These are phyloP conservation scores for Brachionus koreanus DNA, from an alignment of 1,140 invertebrate genomes.

Conservation along the genomic window DNA sequence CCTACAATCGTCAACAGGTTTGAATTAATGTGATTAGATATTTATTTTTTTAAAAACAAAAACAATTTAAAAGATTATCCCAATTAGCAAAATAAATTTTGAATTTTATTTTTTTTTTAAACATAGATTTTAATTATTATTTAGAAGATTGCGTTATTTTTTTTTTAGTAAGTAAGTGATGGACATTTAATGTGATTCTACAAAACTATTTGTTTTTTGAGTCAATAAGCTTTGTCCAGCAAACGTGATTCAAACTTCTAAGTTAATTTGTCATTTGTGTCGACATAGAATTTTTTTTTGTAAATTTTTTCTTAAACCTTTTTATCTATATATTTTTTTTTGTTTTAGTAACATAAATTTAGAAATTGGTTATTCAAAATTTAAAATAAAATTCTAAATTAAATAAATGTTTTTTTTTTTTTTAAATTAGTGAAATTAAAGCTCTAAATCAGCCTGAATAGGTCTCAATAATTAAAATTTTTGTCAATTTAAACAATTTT, in stretches of 20 bases:
- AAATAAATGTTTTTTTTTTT: too few species aligned
- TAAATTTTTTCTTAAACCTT: background rate
- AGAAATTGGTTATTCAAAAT: background rate
- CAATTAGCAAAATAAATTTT: background rate
- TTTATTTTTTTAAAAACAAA: background rate
- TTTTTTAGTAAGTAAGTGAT: background rate
- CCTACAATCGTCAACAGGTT: background rate
- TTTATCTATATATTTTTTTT: background rate
- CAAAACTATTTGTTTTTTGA: background rate
- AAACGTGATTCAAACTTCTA: background rate
- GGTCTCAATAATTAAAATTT: too few species aligned
- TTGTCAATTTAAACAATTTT: too few species aligned
- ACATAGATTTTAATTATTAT: background rate
- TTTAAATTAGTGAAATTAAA: too few species aligned
- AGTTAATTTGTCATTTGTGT: background rate
- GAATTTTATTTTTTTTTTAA: background rate
- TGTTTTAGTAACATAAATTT: background rate
- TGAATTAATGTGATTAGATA: background rate
- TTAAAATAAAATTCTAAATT: too few species aligned
- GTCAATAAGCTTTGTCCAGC: background rate
- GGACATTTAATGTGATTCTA: background rate
- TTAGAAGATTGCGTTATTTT: too few species aligned
- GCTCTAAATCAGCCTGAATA: too few species aligned
- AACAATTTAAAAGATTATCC: background rate
- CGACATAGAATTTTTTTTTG: background rate